Evolutionary conservation across 2,797 vertebrate species (phyloP).

Genomic region (Lerista edwardsae): DNA sequence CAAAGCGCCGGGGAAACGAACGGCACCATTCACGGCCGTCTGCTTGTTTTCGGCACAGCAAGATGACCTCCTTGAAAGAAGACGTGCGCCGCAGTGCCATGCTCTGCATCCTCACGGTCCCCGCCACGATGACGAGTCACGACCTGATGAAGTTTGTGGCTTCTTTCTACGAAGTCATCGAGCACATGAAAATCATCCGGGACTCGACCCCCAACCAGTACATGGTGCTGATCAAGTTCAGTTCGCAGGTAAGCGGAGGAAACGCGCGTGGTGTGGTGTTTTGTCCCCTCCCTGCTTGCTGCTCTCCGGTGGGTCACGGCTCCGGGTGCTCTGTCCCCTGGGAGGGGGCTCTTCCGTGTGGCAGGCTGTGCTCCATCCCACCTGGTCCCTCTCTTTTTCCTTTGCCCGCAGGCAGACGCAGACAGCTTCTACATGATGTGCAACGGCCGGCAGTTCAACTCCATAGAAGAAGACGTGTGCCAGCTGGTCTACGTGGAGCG

Average conservation of each 20-base stretch:
- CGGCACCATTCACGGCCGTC: no score
- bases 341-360: background rate
- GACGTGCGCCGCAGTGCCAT: slow-evolving; percentile 92
- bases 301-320: no score
- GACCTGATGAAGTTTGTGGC: slow-evolving; percentile 99
- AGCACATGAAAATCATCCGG: slow-evolving; percentile 99
- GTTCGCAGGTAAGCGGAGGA: slow-evolving; percentile 90
- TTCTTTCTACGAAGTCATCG: slow-evolving; percentile 94
- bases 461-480: slow-evolving; percentile 96
- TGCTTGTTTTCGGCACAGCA: slow-evolving; percentile 76
- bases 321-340: no score
- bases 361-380: fast-evolving
- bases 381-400: background rate
- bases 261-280: no score
- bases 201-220: slow-evolving; percentile 98
- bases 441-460: slow-evolving; percentile 96
- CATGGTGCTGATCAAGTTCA: slow-evolving; percentile 97
- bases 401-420: slow-evolving; percentile 84
- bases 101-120: slow-evolving; percentile 96
- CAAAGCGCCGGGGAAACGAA: no score
- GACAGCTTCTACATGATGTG: slow-evolving; percentile 94
- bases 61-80: slow-evolving; percentile 96
- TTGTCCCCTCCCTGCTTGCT: no score
- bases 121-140: slow-evolving; percentile 96
- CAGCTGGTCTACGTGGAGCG: slow-evolving; percentile 96